Percentiles rank a stretch among this genome's conserved stretches.
phyloP scores from a whole-genome alignment of 2,797 vertebrate species.

The Botia almorhae region DNA sequence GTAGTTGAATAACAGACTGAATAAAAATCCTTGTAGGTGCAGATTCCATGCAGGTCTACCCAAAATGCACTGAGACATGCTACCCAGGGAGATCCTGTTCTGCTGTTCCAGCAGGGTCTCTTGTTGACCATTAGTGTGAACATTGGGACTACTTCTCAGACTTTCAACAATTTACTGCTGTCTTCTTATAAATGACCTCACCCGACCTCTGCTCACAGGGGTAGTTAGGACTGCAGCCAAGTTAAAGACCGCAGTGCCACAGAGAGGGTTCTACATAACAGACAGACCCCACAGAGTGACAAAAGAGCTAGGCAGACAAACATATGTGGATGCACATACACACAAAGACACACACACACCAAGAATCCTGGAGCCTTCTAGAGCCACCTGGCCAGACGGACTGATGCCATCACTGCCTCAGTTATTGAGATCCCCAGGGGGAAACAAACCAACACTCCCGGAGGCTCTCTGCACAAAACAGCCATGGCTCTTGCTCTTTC shows the following conservation, averaged over 20 bases:
- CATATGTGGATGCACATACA: constrained; percentile 27
- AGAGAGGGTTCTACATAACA: constrained; percentile 9
- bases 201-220: constrained; percentile 16
- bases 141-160: constrained; percentile 23
- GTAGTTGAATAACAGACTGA: too few species aligned
- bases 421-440: constrained; percentile 11
- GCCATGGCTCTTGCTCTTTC: not conserved
- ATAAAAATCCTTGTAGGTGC: not conserved
- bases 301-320: constrained; percentile 19
- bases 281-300: constrained; percentile 31
- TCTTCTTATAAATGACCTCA: constrained; percentile 8
- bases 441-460: constrained; percentile 29
- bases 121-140: not conserved
- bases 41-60: not conserved
- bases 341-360: constrained; percentile 38
- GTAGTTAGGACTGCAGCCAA: constrained; percentile 8
- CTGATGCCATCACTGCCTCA: constrained; percentile 36
- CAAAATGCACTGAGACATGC: not conserved
- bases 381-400: constrained; percentile 36
- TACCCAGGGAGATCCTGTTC: constrained; percentile 15
- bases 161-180: constrained; percentile 10
- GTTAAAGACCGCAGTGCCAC: constrained; percentile 29
- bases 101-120: constrained; percentile 13
- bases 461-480: constrained; percentile 14
- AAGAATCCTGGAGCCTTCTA: constrained; percentile 18